Conservation (phyloP, 2,888 invertebrate species). For the Hyppa rectilinea region DNA sequence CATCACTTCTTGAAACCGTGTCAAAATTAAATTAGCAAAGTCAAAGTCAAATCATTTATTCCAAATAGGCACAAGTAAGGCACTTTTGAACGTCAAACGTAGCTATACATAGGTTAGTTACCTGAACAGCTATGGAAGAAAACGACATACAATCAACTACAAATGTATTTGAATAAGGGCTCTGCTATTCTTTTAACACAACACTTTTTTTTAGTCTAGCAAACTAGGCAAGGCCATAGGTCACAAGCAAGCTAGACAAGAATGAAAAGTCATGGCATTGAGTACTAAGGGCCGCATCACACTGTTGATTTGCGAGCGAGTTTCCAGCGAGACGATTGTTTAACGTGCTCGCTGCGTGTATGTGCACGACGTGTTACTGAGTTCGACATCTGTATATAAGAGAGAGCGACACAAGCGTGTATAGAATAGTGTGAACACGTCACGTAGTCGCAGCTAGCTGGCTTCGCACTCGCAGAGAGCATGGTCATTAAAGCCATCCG, state of each 20-base stretch:
- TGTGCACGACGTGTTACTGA: neutral
- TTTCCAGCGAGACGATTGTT: neutral
- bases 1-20: no score
- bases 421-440: neutral
- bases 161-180: neutral
- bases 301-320: neutral
- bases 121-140: neutral
- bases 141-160: neutral
- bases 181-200: no score
- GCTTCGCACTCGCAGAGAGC: neutral
- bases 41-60: no score
- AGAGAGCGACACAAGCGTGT: no score
- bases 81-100: no score
- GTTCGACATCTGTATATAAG: neutral
- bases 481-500: no score
- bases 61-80: no score
- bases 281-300: neutral
- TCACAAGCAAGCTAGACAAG: neutral
- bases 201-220: no score
- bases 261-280: conserved; percentile 6
- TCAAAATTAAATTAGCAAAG: no score
- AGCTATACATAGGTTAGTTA: no score
- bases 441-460: no score
- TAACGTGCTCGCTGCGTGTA: neutral
- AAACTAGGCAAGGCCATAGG: neutral